These are phyloP conservation scores for Acanthosepion pharaonis DNA, from an alignment of 2,888 invertebrate genomes.

Conservation along the genomic window DNA sequence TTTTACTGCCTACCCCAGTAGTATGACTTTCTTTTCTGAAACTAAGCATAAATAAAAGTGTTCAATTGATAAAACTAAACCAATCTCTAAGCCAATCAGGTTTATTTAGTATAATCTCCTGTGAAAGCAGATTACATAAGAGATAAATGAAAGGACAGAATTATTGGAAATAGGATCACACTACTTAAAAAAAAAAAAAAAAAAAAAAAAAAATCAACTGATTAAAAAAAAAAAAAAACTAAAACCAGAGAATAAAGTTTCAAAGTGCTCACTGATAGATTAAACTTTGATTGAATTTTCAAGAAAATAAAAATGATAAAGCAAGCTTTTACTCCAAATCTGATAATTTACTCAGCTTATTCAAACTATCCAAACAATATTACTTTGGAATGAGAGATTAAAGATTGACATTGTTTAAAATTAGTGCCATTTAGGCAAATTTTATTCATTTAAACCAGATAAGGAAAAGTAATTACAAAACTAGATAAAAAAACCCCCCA, in stretches of 20 bases:
- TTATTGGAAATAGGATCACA: neutral
- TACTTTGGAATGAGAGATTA: neutral
- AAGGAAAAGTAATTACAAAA: neutral
- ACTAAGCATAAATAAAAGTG: neutral
- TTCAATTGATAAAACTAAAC: neutral
- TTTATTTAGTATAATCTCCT: neutral
- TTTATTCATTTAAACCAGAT: neutral
- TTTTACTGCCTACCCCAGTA: no score
- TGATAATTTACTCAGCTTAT: neutral
- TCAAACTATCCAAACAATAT: neutral
- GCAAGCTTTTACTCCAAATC: neutral
- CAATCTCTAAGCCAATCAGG: neutral
- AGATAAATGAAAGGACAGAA: neutral
- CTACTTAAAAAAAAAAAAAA: neutral
- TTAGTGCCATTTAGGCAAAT: neutral
- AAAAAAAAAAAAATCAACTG: neutral
- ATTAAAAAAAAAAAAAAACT: neutral
- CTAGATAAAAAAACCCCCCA: neutral
- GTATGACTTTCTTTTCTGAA: no score
- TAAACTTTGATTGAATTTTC: constrained; percentile 17
- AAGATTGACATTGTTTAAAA: neutral
- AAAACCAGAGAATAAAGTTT: neutral
- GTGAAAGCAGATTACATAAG: neutral
- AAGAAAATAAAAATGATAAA: neutral
- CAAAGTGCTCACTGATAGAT: neutral